A percentile compares a stretch with the other conserved stretches of the same genome.
phyloP scores from a whole-genome alignment of 2,888 invertebrate genomes.

The Ichneumoninae sp. region DNA sequence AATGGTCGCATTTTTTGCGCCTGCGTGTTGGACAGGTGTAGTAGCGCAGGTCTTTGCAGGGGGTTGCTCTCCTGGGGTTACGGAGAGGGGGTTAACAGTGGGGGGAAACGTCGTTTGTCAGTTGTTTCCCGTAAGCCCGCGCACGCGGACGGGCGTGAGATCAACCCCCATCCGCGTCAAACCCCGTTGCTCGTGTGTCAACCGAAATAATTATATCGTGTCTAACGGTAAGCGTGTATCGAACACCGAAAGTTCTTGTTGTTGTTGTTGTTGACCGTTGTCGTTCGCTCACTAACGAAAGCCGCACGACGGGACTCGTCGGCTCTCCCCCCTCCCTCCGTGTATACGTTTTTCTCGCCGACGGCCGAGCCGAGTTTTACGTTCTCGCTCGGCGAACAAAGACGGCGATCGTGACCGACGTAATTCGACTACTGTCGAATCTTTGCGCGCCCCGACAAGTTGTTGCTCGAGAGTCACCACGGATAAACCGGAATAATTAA shows the following conservation, averaged over 20 bases:
- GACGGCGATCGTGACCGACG: neutral
- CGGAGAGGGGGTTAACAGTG: constrained; percentile 52
- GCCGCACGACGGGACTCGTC: neutral
- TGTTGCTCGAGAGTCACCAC: constrained; percentile 11
- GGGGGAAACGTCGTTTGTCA: constrained; percentile 78
- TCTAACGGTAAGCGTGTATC: neutral
- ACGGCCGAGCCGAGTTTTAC: constrained; percentile 4
- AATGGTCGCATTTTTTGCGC: constrained; percentile 53
- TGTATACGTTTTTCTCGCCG: constrained; percentile 5
- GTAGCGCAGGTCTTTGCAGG: constrained; percentile 55
- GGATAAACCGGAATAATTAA: constrained; percentile 49
- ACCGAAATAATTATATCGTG: constrained; percentile 34
- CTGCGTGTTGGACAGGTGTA: constrained; percentile 51
- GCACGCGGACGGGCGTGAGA: constrained; percentile 82
- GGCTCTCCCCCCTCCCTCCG: neutral
- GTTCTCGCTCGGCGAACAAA: neutral
- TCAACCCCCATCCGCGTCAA: constrained; percentile 61
- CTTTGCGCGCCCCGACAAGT: neutral
- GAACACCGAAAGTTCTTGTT: constrained; percentile 6
- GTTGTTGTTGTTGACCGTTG: neutral
- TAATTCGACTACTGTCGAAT: neutral
- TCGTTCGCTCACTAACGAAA: neutral
- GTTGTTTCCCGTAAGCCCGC: constrained; percentile 83
- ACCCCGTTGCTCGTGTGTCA: constrained; percentile 55
- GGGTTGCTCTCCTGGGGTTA: constrained; percentile 44